Evolutionary conservation across 2,797 vertebrate genomes (phyloP), one percentile per base, ranked within the genome.

Genomic region (Morelia viridis): DNA sequence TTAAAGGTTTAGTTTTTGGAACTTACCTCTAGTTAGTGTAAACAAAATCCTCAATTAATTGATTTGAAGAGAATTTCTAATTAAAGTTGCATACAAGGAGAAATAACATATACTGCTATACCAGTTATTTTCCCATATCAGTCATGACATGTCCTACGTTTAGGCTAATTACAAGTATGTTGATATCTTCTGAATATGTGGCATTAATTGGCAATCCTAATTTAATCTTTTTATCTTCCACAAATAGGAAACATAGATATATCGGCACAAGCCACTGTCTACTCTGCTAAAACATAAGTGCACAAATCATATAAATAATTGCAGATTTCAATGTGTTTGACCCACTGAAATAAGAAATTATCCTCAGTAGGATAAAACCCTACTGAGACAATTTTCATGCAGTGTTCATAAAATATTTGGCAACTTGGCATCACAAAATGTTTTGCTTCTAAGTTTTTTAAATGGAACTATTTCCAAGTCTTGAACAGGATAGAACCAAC

Each of bases 11-110:
- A 94, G 76, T 90, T 95, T 94, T 94, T 91, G 89, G 93, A 95
- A 95, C 85, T 94, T 95, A 71, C 53, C 60, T 96, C 95, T 93
- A 94, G 95, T 96, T 95, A 96, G 90, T 58, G 94, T 58, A 90
- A 31, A 53, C 93, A 85, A 92, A 94, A 89, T 91, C 94, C 65
- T 88, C 15, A 53, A 92, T 61, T 94, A 93, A 94, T 94, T 92
- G 64, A 9, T 80, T 96, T 93, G 91, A 92, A 64, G 96, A 86
- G 28, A 93, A 8, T 88, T 96, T 93, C 89, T 94, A 86, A 86
- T 90, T 94, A 89, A 85, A 12, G 13, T 2, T 5, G 92, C 35
- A 56, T 46, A 90, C 92, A 31, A 71, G 65, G 15, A 68, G n/a
- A 71, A 17, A 17, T 71, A 71, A 31, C 31, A 68, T 68, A 31